These are phyloP conservation scores for Condylura cristata DNA, from an alignment of 2,113 vertebrate genomes.

Conservation along the genomic window DNA sequence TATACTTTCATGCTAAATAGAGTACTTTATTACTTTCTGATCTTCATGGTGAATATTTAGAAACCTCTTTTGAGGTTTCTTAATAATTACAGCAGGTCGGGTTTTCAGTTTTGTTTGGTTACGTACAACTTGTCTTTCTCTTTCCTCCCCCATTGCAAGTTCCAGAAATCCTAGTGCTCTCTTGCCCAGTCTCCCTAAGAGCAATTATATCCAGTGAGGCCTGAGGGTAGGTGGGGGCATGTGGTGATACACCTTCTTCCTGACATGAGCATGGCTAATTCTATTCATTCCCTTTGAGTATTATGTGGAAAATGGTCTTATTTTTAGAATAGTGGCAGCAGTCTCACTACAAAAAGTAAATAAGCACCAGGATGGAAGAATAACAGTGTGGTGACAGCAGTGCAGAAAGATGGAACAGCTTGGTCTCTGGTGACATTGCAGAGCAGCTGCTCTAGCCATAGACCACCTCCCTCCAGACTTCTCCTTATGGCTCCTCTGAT, in stretches of 20 bases:
- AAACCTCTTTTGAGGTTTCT: neutral
- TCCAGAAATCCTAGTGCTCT: neutral
- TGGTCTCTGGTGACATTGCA: neutral
- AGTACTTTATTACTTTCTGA: constrained; percentile 14
- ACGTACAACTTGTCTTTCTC: neutral
- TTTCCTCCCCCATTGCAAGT: neutral
- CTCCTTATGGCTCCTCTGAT: neutral
- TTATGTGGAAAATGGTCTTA: neutral
- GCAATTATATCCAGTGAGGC: neutral
- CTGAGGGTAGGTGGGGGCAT: neutral
- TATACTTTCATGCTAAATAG: neutral
- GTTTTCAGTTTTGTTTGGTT: neutral
- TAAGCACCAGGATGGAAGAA: neutral
- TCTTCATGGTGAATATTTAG: neutral
- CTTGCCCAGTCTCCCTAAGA: neutral
- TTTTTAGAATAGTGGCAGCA: neutral
- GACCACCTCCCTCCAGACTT: neutral
- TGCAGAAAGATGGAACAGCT: neutral
- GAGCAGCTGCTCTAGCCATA: neutral
- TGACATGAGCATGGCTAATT: neutral
- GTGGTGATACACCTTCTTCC: neutral
- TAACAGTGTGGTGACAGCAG: neutral
- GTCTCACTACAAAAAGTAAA: neutral
- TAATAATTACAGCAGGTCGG: neutral
- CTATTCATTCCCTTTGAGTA: neutral